These are phyloP conservation scores for Hydroisotoma schaefferi DNA, from an alignment of 2,888 invertebrate genomes.

Conservation along the genomic window DNA sequence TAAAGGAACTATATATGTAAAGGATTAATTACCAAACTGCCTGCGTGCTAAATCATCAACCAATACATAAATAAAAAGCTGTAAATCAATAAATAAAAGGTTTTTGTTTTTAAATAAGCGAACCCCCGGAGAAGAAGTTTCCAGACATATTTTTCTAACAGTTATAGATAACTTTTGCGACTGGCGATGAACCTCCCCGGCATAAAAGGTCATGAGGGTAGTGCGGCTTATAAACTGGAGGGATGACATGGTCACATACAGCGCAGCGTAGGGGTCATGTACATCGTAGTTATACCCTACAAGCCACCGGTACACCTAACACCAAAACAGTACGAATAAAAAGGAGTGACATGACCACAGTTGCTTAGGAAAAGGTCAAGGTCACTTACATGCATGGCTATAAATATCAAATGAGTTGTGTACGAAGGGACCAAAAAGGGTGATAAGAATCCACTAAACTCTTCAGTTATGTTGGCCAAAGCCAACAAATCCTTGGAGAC, in stretches of 20 bases:
- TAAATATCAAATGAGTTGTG: background rate
- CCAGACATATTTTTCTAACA: background rate
- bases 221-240: background rate
- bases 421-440: background rate
- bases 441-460: background rate
- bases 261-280: background rate
- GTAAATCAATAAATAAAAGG: background rate
- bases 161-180: background rate
- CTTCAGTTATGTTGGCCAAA: background rate
- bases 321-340: background rate
- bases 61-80: no score
- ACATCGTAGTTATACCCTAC: background rate
- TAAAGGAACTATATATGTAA: background rate
- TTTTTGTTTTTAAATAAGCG: no score
- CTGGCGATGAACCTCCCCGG: background rate
- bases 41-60: no score
- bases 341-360: background rate
- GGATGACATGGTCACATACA: background rate
- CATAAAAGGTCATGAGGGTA: background rate
- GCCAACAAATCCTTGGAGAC: background rate
- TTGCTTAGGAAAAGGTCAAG: background rate
- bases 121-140: no score
- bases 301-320: background rate
- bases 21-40: no score
- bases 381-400: background rate